Base-by-base conservation (phyloP, 2,113 vertebrate species). In the Actenoides hombroni region DNA sequence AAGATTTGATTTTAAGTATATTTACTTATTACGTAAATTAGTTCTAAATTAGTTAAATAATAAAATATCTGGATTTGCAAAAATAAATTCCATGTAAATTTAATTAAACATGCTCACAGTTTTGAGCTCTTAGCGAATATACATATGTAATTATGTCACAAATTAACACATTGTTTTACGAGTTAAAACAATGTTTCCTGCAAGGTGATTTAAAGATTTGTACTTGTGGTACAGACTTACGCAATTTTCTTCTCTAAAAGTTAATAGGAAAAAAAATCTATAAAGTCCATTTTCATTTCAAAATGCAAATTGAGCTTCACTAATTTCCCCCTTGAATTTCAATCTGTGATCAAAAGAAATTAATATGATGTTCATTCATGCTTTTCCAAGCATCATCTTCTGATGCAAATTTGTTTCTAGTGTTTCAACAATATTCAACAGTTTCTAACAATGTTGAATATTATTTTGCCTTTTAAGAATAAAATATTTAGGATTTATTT, bases 161-260 rank as follows among this genome's bases (percentile, higher is more conserved):
- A 97, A 96, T 97, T 96, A 98, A 92, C 90, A 97, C 71, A 95
- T 81, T 94, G 84, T 90, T 93, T 95, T 96, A 95, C 83, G 88
- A 53, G 61, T 93, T 96, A 95, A 94, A 97, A 86, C 46, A 97
- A 85, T 91, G 49, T 85, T 98, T 95, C 91, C 94, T 94, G 65
- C 95, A 88, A 94, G 68, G 23, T 88, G 92, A 93, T 94, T 91
- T 91, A 97, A 97, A 95, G 69, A 42, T 85, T 95, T 95, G 74
- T 49, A 96, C 94, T 94, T 96, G 90, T 74, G 29, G 6, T 92
- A 83, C 94, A 94, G 79, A 95, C 77, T 78, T 71, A 92, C 39
- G 28, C 63, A 88, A 56, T 91, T 95, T 96, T 92, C 91, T 83
- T 96, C 75, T 91, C 81, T 97, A 96, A 94, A 61, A 94, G 80